Conservation (phyloP, 2,797 vertebrate genomes). For the Erpetoichthys calabaricus region DNA sequence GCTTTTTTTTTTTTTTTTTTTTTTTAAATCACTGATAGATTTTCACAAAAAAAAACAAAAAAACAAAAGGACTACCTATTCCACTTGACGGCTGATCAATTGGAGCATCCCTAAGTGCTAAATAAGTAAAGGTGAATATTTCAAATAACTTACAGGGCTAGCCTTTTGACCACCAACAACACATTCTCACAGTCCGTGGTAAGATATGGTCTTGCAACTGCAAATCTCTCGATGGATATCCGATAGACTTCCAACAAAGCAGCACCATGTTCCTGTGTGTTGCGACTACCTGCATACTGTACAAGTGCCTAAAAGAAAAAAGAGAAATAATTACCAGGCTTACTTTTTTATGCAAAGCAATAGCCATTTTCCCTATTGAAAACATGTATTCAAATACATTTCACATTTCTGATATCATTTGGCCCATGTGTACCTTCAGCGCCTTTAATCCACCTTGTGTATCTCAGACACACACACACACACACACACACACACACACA, state of each 20-base stretch:
- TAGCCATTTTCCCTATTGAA: too few species aligned
- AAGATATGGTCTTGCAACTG: slow-evolving; percentile 80
- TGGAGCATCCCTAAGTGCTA: too few species aligned
- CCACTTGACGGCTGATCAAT: too few species aligned
- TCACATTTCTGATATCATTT: too few species aligned
- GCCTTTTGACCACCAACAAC: slow-evolving; percentile 81
- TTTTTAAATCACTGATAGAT: too few species aligned
- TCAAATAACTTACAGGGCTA: slow-evolving; percentile 75
- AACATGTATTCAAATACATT: too few species aligned
- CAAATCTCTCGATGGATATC: slow-evolving; percentile 89
- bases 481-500: too few species aligned
- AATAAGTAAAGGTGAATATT: neutral
- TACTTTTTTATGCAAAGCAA: too few species aligned
- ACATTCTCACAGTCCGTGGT: slow-evolving; percentile 85
- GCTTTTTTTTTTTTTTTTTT: too few species aligned
- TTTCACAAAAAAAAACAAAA: neutral
- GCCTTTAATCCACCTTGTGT: too few species aligned
- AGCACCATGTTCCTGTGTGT: slow-evolving; percentile 78
- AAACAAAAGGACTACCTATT: neutral
- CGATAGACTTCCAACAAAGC: slow-evolving; percentile 89
- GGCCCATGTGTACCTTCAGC: too few species aligned
- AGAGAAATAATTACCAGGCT: neutral
- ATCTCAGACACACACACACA: too few species aligned
- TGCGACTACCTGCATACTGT: slow-evolving; percentile 84
- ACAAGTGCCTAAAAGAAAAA: slow-evolving; percentile 64